Evolutionary conservation across 2,113 vertebrate genomes (phyloP).

Genomic region (Sinocyclocheilus maitianheensis): DNA sequence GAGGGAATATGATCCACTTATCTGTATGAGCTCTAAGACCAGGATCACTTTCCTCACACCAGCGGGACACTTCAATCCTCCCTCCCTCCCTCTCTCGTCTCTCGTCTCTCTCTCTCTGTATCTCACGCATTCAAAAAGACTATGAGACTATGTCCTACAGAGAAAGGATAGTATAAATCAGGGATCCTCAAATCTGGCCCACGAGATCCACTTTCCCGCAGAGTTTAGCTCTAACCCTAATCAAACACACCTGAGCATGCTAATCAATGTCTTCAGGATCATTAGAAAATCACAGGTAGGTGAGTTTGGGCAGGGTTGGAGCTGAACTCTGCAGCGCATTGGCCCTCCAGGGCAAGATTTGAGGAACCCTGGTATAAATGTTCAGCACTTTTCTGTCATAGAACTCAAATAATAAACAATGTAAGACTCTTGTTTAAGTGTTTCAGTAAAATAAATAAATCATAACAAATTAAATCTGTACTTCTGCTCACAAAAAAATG

Average conservation of each 20-base stretch:
- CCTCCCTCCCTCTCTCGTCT: conserved; percentile 1
- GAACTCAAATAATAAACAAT: background rate
- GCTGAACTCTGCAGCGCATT: no score
- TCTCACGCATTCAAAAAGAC: background rate
- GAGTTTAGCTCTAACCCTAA: no score
- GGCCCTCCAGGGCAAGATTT: no score
- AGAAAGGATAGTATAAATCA: background rate
- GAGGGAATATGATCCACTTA: conserved; percentile 71
- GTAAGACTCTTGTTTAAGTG: background rate
- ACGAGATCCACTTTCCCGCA: no score
- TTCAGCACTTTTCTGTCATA: background rate
- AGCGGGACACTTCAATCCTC: conserved; percentile 59
- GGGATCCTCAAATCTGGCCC: no score
- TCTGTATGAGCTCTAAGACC: conserved; percentile 62
- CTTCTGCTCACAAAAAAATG: background rate
- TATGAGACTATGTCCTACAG: background rate
- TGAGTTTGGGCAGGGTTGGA: no score
- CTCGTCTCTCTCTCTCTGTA: background rate
- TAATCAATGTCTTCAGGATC: no score
- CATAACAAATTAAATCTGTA: background rate
- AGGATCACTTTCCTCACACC: conserved; percentile 68
- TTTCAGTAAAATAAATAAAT: background rate
- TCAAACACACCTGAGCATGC: no score
- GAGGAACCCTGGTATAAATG: background rate
- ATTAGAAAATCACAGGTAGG: no score